phyloP scores from a whole-genome alignment of 2,888 invertebrate species.

The Phalera bucephala region DNA sequence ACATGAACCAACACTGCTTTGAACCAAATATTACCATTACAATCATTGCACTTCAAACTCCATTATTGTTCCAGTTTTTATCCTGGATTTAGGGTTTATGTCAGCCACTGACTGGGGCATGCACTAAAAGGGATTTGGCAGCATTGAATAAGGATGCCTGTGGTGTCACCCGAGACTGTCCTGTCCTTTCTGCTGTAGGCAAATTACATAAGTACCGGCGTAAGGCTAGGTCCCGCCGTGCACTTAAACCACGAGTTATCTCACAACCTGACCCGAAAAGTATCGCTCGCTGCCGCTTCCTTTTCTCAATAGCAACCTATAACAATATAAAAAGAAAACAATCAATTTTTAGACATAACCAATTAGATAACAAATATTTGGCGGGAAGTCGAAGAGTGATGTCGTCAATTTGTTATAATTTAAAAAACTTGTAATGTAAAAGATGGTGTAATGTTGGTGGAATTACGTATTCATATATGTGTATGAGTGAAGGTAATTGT shows the following conservation, averaged over 20 bases:
- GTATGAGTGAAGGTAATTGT: too few relatives aligned
- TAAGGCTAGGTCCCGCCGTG: constrained; percentile 90
- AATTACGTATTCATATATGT: too few relatives aligned
- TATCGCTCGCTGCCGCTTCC: constrained; percentile 84
- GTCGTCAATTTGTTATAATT: too few relatives aligned
- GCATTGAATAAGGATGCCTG: constrained; percentile 80
- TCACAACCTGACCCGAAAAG: constrained; percentile 89
- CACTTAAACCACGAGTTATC: constrained; percentile 90
- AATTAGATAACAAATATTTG: too few relatives aligned
- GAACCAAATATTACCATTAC: constrained; percentile 8
- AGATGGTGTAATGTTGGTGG: too few relatives aligned
- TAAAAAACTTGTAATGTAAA: too few relatives aligned
- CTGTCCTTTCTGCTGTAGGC: constrained; percentile 84
- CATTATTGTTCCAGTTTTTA: constrained; percentile 15
- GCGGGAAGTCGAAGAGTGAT: too few relatives aligned
- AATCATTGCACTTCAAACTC: constrained; percentile 28
- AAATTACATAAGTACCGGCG: constrained; percentile 87
- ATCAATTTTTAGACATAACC: too few relatives aligned
- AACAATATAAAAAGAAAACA: too few relatives aligned
- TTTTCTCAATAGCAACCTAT: constrained; percentile 85
- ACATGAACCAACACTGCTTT: constrained; percentile 19
- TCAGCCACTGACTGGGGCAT: constrained; percentile 68
- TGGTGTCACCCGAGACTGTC: constrained; percentile 67
- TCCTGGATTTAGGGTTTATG: constrained; percentile 30
- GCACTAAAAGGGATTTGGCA: constrained; percentile 78